phyloP scores from a whole-genome alignment of 2,888 invertebrate species.

The Entomobrya multifasciata region DNA sequence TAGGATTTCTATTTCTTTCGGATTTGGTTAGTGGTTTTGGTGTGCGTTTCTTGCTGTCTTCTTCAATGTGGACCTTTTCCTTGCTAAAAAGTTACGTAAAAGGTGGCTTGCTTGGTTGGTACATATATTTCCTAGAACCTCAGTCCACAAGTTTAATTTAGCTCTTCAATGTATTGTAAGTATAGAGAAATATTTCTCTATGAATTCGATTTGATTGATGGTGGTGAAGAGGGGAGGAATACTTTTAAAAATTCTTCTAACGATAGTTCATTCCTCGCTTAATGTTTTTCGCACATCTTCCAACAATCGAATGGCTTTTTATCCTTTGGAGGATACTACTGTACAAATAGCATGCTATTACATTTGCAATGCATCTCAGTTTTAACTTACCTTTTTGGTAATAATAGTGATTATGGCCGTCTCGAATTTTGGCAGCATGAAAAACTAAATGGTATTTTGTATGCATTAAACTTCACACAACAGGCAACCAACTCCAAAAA shows the following conservation, averaged over 20 bases:
- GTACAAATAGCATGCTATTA: not conserved
- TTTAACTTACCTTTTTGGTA: conserved; percentile 17
- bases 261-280: no score
- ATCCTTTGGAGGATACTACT: no score
- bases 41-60: not conserved
- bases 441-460: conserved; percentile 26
- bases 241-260: no score
- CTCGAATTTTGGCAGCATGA: conserved; percentile 4
- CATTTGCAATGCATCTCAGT: no score
- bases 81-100: conserved; percentile 48
- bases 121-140: conserved; percentile 4
- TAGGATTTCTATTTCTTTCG: conserved; percentile 36
- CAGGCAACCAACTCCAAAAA: not conserved
- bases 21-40: conserved; percentile 45
- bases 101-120: conserved; percentile 33
- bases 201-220: conserved; percentile 27
- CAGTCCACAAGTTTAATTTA: no score
- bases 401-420: conserved; percentile 40
- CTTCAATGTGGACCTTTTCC: not conserved
- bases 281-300: no score
- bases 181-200: no score
- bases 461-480: not conserved
- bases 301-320: no score
- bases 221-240: conserved; percentile 4
- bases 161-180: no score